Conservation (phyloP, 2,888 invertebrate genomes). For the Sinelater perroti region DNA sequence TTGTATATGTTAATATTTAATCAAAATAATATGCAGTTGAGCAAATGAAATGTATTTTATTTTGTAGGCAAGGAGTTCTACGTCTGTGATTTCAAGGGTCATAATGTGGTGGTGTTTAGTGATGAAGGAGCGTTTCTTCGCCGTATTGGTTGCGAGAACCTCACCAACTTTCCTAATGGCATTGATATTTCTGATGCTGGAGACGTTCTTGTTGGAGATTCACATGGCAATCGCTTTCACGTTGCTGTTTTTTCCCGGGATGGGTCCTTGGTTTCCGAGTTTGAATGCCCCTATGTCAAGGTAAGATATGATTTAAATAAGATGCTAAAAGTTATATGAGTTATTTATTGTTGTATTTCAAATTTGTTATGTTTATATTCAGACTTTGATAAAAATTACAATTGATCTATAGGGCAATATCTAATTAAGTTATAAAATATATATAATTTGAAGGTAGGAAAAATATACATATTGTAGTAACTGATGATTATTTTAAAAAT, state of each 20-base stretch:
- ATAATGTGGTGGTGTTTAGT: constrained; percentile 95
- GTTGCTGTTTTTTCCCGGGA: constrained; percentile 94
- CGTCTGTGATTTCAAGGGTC: constrained; percentile 98
- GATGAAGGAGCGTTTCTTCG: constrained; percentile 91
- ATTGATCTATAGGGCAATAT: no score
- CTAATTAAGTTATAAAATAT: no score
- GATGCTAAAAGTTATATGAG: background rate
- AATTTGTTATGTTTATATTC: no score
- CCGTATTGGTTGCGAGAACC: constrained; percentile 93
- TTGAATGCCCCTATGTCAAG: constrained; percentile 97
- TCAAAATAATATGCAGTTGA: background rate
- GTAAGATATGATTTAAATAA: constrained; percentile 62
- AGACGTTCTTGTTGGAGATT: constrained; percentile 95
- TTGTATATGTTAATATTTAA: constrained; percentile 18
- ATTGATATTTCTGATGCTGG: constrained; percentile 98
- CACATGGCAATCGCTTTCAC: constrained; percentile 97
- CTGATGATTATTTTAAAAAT: no score
- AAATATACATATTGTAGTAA: no score
- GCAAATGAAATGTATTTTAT: constrained; percentile 12
- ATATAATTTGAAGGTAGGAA: no score
- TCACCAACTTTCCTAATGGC: constrained; percentile 97
- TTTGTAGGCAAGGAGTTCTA: constrained; percentile 87
- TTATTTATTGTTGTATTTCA: background rate
- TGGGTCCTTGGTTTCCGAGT: constrained; percentile 87
- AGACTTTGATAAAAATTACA: no score